phyloP scores from a whole-genome alignment of 1,140 invertebrate genomes.

The Choristoneura fumiferana region DNA sequence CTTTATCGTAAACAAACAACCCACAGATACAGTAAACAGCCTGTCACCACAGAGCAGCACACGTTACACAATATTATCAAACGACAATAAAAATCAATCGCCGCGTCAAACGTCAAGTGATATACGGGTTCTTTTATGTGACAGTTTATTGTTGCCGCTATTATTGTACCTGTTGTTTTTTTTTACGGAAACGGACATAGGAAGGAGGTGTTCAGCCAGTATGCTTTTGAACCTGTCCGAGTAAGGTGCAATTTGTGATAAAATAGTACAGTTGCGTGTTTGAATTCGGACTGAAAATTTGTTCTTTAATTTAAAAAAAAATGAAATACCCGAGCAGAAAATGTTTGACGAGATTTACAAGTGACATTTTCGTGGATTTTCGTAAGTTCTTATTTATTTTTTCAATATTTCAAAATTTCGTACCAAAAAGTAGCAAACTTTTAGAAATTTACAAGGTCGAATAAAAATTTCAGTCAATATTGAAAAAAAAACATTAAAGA shows the following conservation, averaged over 20 bases:
- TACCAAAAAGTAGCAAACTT: too few species aligned
- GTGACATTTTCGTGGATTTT: slow-evolving; percentile 48
- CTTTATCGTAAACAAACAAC: slow-evolving; percentile 1
- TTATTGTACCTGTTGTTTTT: slow-evolving; percentile 61
- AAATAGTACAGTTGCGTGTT: slow-evolving; percentile 7
- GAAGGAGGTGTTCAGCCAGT: slow-evolving; percentile 60
- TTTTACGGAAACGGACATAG: slow-evolving; percentile 69
- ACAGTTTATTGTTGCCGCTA: slow-evolving; percentile 26
- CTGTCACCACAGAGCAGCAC: not conserved
- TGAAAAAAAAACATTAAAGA: too few species aligned
- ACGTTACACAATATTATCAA: slow-evolving; percentile 9
- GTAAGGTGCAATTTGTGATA: slow-evolving; percentile 51
- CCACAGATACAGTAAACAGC: not conserved
- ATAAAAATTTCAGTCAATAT: too few species aligned
- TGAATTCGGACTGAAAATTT: slow-evolving; percentile 12
- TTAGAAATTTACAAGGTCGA: too few species aligned
- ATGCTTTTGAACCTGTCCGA: slow-evolving; percentile 54
- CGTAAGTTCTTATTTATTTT: slow-evolving; percentile 47
- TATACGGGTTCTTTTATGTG: slow-evolving; percentile 40
- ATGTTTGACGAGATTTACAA: slow-evolving; percentile 40
- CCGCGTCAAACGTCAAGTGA: slow-evolving; percentile 7
- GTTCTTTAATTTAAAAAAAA: slow-evolving; percentile 29
- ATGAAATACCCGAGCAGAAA: slow-evolving; percentile 62
- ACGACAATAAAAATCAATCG: not conserved
- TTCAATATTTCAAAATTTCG: not conserved